Evolutionary conservation across 2,113 vertebrate species (phyloP).

Genomic region (Balaeniceps rex): DNA sequence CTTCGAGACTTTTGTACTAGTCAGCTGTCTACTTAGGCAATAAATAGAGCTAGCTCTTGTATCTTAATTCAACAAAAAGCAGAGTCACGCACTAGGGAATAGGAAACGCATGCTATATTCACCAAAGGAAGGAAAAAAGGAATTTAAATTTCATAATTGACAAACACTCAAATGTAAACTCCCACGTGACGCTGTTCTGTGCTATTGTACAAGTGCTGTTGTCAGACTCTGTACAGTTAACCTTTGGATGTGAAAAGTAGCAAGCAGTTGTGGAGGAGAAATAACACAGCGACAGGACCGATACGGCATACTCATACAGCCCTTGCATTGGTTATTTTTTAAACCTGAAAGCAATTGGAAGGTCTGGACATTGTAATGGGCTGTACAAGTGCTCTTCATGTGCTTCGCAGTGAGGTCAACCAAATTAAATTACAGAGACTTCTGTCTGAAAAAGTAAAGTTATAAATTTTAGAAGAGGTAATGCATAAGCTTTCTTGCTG

Average conservation of each 20-base stretch:
- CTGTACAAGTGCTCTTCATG: background rate
- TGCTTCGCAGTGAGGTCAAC: background rate
- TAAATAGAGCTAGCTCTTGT: background rate
- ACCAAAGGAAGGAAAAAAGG: background rate
- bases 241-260: background rate
- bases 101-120: background rate
- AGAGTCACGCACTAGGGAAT: background rate
- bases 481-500: background rate
- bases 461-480: background rate
- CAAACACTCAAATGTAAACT: background rate
- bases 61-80: background rate
- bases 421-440: background rate
- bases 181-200: background rate
- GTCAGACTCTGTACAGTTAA: background rate
- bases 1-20: background rate
- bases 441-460: background rate
- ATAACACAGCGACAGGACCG: background rate
- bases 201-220: background rate
- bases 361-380: background rate
- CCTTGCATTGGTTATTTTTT: background rate
- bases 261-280: background rate
- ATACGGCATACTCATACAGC: rapidly evolving
- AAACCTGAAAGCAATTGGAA: background rate
- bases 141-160: background rate
- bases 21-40: background rate